phyloP scores from a whole-genome alignment of 2,113 vertebrate species.

The Oryzias javanicus region DNA sequence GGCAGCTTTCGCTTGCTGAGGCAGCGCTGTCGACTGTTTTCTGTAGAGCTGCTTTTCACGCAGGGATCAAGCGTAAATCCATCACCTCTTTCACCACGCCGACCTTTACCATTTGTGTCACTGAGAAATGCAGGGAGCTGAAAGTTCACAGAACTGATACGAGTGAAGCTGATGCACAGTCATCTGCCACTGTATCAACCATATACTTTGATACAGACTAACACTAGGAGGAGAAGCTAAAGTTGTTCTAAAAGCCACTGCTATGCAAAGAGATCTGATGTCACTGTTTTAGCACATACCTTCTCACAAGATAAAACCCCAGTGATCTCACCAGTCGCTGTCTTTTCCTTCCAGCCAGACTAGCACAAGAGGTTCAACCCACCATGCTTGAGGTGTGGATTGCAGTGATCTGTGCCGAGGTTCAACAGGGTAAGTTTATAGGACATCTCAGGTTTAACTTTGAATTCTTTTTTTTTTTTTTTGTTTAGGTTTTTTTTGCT shows the following conservation, averaged over 20 bases:
- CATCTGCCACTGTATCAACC: too few species aligned
- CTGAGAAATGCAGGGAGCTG: neutral
- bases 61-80: conserved; percentile 51
- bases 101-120: neutral
- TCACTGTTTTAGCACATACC: neutral
- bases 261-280: neutral
- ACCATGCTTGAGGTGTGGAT: conserved; percentile 5
- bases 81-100: conserved; percentile 37
- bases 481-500: too few species aligned
- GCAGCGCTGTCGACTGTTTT: conserved; percentile 24
- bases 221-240: too few species aligned
- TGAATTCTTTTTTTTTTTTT: too few species aligned
- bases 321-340: conserved; percentile 7
- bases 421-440: conserved; percentile 25
- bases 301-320: conserved; percentile 33
- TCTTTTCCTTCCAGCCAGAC: conserved; percentile 3
- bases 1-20: conserved; percentile 50
- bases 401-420: neutral
- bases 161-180: too few species aligned
- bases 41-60: conserved; percentile 34
- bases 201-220: too few species aligned
- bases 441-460: too few species aligned
- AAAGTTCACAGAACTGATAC: neutral
- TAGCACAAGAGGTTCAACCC: conserved; percentile 18
- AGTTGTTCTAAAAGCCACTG: too few species aligned